Conservation (phyloP, 2,888 invertebrate genomes). For the Conus canariensis region DNA sequence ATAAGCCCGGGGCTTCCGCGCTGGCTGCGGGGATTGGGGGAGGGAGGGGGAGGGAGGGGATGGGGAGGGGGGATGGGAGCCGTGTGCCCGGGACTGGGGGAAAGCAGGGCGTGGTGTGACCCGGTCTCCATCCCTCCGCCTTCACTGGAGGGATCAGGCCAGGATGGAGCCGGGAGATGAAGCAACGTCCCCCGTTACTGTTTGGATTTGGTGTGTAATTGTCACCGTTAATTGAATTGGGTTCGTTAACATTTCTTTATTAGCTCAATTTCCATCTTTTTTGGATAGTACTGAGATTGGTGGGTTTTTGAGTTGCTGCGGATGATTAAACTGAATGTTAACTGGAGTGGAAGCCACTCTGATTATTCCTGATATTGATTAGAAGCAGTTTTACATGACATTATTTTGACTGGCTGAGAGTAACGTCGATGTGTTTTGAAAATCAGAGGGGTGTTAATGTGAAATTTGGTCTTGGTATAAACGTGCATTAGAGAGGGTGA, state of each 20-base stretch:
- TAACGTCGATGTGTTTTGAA: no score
- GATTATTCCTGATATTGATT: not conserved
- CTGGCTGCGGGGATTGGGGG: not conserved
- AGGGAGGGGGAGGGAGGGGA: no score
- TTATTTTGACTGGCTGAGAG: no score
- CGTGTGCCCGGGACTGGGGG: not conserved
- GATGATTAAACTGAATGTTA: constrained; percentile 1
- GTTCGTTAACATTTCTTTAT: constrained; percentile 16
- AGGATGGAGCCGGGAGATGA: not conserved
- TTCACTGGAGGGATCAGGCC: not conserved
- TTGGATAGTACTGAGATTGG: not conserved
- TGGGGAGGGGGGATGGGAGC: not conserved
- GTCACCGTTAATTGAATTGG: constrained; percentile 31
- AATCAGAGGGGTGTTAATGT: no score
- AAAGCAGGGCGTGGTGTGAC: not conserved
- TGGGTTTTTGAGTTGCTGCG: not conserved
- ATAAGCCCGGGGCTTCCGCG: constrained; percentile 30
- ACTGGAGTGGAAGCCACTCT: not conserved
- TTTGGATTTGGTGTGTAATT: constrained; percentile 14
- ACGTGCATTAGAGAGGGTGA: no score
- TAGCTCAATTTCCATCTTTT: constrained; percentile 9
- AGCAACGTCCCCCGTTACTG: not conserved
- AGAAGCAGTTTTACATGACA: not conserved
- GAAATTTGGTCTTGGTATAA: no score
- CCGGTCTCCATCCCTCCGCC: not conserved